Conservation (phyloP, 2,888 invertebrate genomes). For the Endotricha flammealis region DNA sequence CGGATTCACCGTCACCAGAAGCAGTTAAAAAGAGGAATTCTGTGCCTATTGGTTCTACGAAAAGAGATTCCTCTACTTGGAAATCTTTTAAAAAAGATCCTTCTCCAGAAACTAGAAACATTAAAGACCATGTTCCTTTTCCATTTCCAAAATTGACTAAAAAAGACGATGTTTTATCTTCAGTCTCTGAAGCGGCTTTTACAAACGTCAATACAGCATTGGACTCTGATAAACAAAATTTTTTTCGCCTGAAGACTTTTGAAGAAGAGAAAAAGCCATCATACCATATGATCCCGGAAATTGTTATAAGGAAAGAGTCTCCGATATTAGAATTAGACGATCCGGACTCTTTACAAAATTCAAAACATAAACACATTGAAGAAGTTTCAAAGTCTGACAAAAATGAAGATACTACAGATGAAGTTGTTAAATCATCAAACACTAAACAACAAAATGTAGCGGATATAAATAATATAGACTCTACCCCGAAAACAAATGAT, state of each 20-base stretch:
- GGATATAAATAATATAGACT: constrained; percentile 2
- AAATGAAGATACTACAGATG: too few species aligned
- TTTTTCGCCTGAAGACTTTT: background rate
- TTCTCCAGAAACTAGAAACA: too few species aligned
- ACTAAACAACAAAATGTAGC: too few species aligned
- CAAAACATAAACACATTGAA: too few species aligned
- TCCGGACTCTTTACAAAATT: background rate
- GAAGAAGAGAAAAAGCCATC: background rate
- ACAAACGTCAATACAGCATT: background rate
- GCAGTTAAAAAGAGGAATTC: background rate
- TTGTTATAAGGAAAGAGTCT: background rate
- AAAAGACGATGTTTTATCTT: background rate
- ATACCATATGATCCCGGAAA: background rate
- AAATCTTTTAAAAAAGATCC: background rate
- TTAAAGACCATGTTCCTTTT: background rate
- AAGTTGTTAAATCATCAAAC: too few species aligned
- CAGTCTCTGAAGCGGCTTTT: background rate
- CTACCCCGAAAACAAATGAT: constrained; percentile 11
- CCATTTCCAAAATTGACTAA: background rate
- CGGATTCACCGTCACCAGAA: constrained; percentile 1
- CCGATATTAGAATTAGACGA: background rate
- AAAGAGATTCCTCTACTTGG: background rate
- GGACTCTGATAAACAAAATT: background rate
- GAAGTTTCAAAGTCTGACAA: too few species aligned
- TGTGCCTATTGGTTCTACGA: background rate